Conservation (phyloP, 2,888 invertebrate genomes). For the Brachyopa scutellaris region DNA sequence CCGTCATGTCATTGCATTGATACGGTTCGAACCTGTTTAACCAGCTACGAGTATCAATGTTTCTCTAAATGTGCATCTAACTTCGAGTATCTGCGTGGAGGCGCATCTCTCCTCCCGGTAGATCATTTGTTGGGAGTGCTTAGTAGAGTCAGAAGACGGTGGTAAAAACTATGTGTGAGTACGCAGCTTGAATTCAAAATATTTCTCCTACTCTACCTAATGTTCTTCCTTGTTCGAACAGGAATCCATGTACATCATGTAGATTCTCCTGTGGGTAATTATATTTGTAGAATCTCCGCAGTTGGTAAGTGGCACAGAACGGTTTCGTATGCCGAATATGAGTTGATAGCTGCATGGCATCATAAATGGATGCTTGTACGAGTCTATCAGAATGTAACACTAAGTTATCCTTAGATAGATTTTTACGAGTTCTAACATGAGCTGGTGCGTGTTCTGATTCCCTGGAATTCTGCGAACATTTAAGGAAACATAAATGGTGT, state of each 20-base stretch:
- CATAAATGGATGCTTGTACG: conserved; percentile 24
- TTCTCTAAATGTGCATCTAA: conserved; percentile 41
- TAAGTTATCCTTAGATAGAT: conserved; percentile 6
- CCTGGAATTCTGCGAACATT: no score
- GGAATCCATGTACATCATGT: conserved; percentile 20
- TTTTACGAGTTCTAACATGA: background rate
- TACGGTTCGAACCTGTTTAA: conserved; percentile 52
- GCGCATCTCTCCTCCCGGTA: conserved; percentile 20
- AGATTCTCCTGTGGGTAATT: conserved; percentile 15
- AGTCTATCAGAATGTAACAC: conserved; percentile 11
- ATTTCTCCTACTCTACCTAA: conserved; percentile 19
- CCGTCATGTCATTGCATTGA: conserved; percentile 22
- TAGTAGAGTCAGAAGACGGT: conserved; percentile 9
- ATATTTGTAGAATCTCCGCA: background rate
- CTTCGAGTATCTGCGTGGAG: conserved; percentile 1
- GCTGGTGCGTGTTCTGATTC: no score
- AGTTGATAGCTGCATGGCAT: background rate
- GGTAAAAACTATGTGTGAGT: conserved; percentile 2
- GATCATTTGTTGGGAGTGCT: conserved; percentile 34
- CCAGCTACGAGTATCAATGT: conserved; percentile 55
- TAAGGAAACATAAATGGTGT: no score
- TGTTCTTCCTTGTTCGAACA: conserved; percentile 34
- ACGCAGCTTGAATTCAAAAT: conserved; percentile 31
- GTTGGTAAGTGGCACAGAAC: conserved; percentile 41
- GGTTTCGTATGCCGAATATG: conserved; percentile 25